phyloP scores from a whole-genome alignment of 1,140 invertebrate species.

The Palaemon carinicauda region DNA sequence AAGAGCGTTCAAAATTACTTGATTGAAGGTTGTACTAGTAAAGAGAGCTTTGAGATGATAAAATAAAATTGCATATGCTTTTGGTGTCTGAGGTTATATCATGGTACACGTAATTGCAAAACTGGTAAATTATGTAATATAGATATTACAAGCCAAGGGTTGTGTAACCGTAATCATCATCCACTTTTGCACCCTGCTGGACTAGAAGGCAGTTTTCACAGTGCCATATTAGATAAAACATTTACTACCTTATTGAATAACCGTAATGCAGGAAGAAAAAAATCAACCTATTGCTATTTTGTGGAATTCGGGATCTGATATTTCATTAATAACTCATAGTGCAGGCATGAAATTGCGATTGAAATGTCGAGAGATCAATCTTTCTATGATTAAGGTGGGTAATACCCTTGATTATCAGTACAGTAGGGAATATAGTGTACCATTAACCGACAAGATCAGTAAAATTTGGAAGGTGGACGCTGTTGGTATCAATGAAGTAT shows the following conservation, averaged over 20 bases:
- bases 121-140: no score
- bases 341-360: background rate
- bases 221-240: background rate
- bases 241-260: background rate
- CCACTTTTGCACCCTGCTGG: background rate
- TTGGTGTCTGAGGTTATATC: no score
- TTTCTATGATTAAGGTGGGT: slow-evolving; percentile 8
- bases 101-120: no score
- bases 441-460: background rate
- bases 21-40: no score
- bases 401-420: background rate
- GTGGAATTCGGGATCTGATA: slow-evolving; percentile 21
- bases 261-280: background rate
- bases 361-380: background rate
- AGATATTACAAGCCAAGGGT: no score
- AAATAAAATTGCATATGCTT: no score
- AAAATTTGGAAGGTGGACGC: background rate
- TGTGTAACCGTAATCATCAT: no score
- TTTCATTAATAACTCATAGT: no score
- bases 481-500: slow-evolving; percentile 1
- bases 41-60: no score
- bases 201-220: background rate
- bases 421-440: background rate
- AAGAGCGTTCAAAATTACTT: no score
- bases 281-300: background rate